Evolutionary conservation across 1,140 invertebrate genomes (phyloP), one percentile per base, ranked within the genome.

Genomic region (Dolichoris vasculosae): DNA sequence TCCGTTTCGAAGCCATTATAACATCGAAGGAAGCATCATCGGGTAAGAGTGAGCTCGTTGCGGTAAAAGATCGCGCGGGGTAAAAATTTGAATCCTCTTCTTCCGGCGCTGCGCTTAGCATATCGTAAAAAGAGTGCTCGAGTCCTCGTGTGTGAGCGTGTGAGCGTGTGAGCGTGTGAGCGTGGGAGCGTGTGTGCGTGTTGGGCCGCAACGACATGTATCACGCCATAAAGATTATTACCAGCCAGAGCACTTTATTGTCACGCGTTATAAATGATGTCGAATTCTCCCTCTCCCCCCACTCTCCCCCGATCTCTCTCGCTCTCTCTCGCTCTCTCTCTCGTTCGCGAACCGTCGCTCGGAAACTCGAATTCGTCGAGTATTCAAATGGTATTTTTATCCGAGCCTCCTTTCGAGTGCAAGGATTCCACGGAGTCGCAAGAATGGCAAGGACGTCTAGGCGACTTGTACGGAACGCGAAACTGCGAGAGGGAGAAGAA

Each of bases 321-420:
- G 13, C n/a, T 32, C 40, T 69, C 35, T 35, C 71, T 23, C 59
- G 23, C 73, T 17, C 30, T 15, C 69, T 0, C 26, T 8, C 32
- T 15, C 82, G 0, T 71, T 17, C n/a, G 0, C 0, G 26, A 43
- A 35, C 81, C 1, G 43, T 9, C 69, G 59, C 30, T 9, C 30
- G 13, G 38, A 11, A 71, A 76, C 82, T 88, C 89, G 89, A 90
- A 91, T 87, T 89, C 89, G 91, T 88, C 89, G 91, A 89, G 90
- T 92, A 93, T 93, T 93, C 92, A 93, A 93, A 93, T 93, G 91
- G 89, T 90, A 93, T 91, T 92, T 93, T 93, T 93, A 93, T 92
- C 91, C 92, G 89, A 82, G 89, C 84, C 86, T 91, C 88, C 89
- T 92, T 90, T 91, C 90, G 89, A 88, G 90, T 89, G 92, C 90